phyloP scores from a whole-genome alignment of 2,888 invertebrate species.

The Caenorhabditis sp. region DNA sequence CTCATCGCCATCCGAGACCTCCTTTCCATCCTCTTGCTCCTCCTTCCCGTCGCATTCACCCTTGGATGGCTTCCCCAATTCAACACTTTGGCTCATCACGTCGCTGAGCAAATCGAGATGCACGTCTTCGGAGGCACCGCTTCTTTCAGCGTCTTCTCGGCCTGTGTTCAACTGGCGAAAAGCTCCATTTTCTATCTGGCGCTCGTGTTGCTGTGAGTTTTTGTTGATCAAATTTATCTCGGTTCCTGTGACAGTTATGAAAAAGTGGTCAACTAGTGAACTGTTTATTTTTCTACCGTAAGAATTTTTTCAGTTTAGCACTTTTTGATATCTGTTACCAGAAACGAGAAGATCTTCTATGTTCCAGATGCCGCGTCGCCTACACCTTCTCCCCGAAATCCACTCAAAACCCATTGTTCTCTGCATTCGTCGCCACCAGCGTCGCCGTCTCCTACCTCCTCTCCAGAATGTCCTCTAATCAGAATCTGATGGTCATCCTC shows the following conservation, averaged over 20 bases:
- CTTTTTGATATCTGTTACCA: no score
- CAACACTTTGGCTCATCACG: conserved; percentile 96
- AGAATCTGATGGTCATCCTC: conserved; percentile 64
- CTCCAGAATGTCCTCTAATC: conserved; percentile 73
- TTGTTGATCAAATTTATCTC: no score
- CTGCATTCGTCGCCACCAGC: conserved; percentile 92
- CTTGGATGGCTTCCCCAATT: conserved; percentile 96
- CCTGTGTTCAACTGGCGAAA: conserved; percentile 67
- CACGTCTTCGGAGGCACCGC: conserved; percentile 89
- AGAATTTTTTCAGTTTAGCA: no score
- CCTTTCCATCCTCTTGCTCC: conserved; percentile 88
- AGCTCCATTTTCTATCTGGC: conserved; percentile 85
- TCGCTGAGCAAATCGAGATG: conserved; percentile 91
- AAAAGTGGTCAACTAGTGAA: no score
- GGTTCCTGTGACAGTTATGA: no score
- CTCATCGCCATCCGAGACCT: conserved; percentile 75
- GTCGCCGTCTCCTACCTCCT: conserved; percentile 92
- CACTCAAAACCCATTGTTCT: conserved; percentile 87
- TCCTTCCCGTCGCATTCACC: conserved; percentile 95
- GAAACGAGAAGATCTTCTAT: no score
- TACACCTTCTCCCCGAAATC: conserved; percentile 75
- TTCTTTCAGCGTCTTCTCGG: conserved; percentile 84
- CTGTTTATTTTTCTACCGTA: no score
- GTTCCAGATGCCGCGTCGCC: conserved; percentile 65
- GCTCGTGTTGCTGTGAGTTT: conserved; percentile 52